A percentile compares a stretch with the other conserved stretches of the same genome.
Evolutionary conservation across 2,888 invertebrate genomes (phyloP).

Genomic region (Andrena haemorrhoa): DNA sequence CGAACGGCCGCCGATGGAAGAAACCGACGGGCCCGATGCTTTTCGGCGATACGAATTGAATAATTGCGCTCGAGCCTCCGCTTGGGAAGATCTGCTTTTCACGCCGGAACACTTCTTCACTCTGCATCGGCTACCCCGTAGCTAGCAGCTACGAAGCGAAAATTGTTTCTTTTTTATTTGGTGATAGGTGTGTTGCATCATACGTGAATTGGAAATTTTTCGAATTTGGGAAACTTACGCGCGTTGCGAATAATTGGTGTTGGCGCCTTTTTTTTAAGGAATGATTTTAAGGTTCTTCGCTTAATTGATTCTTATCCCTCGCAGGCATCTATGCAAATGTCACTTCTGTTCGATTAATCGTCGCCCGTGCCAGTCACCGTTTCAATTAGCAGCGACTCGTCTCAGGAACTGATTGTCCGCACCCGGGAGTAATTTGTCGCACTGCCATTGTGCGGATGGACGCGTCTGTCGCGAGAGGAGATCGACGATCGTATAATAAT

Average conservation of each 20-base stretch:
- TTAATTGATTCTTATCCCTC: slow-evolving; percentile 31
- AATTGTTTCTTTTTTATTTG: no score
- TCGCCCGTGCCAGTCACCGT: slow-evolving; percentile 52
- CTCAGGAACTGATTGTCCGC: slow-evolving; percentile 42
- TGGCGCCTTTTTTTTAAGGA: not conserved
- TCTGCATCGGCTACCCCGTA: not conserved
- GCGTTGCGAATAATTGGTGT: no score
- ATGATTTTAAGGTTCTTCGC: not conserved
- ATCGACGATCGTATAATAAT: slow-evolving; percentile 33
- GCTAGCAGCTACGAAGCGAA: no score
- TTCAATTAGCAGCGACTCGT: slow-evolving; percentile 57
- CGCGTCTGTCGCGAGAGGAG: slow-evolving; percentile 18
- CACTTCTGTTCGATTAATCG: slow-evolving; percentile 48
- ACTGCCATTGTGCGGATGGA: slow-evolving; percentile 45
- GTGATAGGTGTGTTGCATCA: no score
- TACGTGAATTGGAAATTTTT: no score
- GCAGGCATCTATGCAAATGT: slow-evolving; percentile 4
- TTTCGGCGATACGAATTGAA: slow-evolving; percentile 44
- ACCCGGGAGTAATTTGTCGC: slow-evolving; percentile 53
- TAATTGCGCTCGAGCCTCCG: slow-evolving; percentile 6
- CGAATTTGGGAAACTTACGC: no score
- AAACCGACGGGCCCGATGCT: slow-evolving; percentile 21
- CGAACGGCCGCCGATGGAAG: slow-evolving; percentile 17
- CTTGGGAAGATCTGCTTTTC: not conserved
- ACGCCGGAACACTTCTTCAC: not conserved